Percentiles rank a stretch among this genome's conserved stretches.
phyloP scores from a whole-genome alignment of 2,888 invertebrate species.

The Agonopterix subpropinquella region DNA sequence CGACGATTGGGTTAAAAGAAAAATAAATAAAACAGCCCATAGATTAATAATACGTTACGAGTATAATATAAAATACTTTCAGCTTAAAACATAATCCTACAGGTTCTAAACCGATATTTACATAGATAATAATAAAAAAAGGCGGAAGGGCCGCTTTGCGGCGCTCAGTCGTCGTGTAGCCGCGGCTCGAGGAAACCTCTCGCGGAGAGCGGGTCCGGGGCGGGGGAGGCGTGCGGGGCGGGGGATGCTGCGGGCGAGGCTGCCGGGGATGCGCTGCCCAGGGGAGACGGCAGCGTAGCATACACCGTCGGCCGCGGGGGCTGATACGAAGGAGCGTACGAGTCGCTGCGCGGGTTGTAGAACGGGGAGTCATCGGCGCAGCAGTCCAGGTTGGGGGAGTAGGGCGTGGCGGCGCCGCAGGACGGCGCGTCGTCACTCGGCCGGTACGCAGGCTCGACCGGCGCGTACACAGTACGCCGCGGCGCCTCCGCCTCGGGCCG shows the following conservation, averaged over 20 bases:
- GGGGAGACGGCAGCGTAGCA: conserved; percentile 66
- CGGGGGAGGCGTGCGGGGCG: conserved; percentile 39
- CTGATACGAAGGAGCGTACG: conserved; percentile 69
- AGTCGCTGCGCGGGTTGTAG: conserved; percentile 70
- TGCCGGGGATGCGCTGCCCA: conserved; percentile 55
- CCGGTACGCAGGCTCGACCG: conserved; percentile 60
- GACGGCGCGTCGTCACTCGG: conserved; percentile 72
- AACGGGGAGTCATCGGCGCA: conserved; percentile 67
- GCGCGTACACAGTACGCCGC: conserved; percentile 68
- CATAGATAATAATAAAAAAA: conserved; percentile 40
- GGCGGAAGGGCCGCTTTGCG: conserved; percentile 35
- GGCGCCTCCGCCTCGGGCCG: conserved; percentile 73
- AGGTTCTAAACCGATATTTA: conserved; percentile 66
- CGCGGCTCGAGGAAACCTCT: conserved; percentile 42
- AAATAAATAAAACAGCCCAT: not conserved
- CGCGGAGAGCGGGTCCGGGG: conserved; percentile 35
- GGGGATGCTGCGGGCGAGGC: conserved; percentile 59
- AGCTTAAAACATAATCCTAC: conserved; percentile 70
- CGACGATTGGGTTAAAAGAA: not conserved
- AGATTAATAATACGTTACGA: conserved; percentile 36
- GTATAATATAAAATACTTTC: conserved; percentile 74
- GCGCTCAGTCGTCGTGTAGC: conserved; percentile 41
- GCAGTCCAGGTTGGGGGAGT: conserved; percentile 64
- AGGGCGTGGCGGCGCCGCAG: conserved; percentile 69
- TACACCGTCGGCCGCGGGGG: conserved; percentile 69